A percentile compares a stretch with the other conserved stretches of the same genome.
phyloP scores from a whole-genome alignment of 2,888 invertebrate species.

The Drosophila monieri region DNA sequence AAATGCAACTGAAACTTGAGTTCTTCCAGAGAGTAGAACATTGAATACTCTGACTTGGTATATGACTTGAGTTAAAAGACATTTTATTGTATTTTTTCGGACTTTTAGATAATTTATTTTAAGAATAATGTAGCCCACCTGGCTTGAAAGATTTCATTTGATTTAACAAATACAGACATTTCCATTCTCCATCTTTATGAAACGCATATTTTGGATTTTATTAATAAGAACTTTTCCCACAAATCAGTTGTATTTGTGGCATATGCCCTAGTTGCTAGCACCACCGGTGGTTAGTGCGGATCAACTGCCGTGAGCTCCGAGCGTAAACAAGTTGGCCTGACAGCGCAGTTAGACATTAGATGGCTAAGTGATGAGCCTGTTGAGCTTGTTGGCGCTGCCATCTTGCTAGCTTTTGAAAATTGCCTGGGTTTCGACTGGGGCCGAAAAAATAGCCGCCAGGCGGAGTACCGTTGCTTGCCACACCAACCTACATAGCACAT shows the following conservation, averaged over 20 bases:
- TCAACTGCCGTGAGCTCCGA: conserved; percentile 29
- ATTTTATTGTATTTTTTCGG: no score
- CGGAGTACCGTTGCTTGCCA: conserved; percentile 73
- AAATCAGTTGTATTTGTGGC: neutral
- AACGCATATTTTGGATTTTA: neutral
- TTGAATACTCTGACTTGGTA: neutral
- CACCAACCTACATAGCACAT: conserved; percentile 72
- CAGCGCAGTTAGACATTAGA: conserved; percentile 77
- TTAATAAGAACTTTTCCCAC: neutral
- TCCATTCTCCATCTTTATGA: no score
- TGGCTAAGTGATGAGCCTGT: conserved; percentile 72
- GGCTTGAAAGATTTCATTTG: neutral
- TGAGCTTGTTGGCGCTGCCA: conserved; percentile 29
- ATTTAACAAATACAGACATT: no score
- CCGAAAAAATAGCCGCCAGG: conserved; percentile 58
- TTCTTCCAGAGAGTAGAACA: neutral
- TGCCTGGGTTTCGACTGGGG: conserved; percentile 37
- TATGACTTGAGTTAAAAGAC: no score
- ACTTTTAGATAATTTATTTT: neutral
- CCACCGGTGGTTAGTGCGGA: conserved; percentile 5
- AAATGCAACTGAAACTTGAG: conserved; percentile 25
- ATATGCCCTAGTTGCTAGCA: conserved; percentile 19
- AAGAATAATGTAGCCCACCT: neutral
- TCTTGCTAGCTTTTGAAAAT: conserved; percentile 63
- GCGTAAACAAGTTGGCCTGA: conserved; percentile 73